Conservation (phyloP, 2,113 vertebrate genomes). For the Tachuris rubrigastra region DNA sequence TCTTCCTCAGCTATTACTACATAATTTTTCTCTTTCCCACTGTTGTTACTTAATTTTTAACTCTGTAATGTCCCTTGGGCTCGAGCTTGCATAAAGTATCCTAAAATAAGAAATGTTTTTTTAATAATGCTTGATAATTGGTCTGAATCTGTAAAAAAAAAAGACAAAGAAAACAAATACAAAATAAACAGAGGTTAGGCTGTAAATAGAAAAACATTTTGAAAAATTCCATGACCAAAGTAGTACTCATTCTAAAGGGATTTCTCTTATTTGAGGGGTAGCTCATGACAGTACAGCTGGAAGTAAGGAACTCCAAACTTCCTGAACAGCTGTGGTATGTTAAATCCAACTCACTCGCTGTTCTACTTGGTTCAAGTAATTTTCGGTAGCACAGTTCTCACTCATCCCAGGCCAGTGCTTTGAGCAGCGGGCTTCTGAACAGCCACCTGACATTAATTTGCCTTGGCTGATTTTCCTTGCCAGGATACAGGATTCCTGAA, state of each 20-base stretch:
- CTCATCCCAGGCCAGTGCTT: background rate
- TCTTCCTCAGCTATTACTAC: background rate
- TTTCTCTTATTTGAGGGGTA: background rate
- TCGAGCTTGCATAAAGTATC: background rate
- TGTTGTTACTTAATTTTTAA: slow-evolving; percentile 3
- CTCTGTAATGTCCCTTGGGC: background rate
- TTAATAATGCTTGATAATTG: background rate
- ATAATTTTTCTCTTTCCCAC: background rate
- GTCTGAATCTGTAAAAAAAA: background rate
- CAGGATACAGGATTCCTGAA: background rate
- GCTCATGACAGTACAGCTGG: background rate
- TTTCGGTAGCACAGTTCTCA: background rate
- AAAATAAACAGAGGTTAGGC: background rate
- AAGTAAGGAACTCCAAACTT: background rate
- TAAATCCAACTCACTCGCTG: background rate
- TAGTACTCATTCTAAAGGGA: background rate
- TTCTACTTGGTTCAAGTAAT: background rate
- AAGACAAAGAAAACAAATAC: background rate
- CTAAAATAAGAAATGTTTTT: background rate
- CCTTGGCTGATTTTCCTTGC: background rate
- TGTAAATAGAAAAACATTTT: background rate
- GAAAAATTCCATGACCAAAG: background rate
- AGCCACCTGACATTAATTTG: background rate
- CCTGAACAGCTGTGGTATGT: background rate
- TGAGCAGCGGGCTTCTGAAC: background rate